These are phyloP conservation scores for Glossophaga mutica DNA, from an alignment of 2,797 vertebrate species.

Conservation along the genomic window DNA sequence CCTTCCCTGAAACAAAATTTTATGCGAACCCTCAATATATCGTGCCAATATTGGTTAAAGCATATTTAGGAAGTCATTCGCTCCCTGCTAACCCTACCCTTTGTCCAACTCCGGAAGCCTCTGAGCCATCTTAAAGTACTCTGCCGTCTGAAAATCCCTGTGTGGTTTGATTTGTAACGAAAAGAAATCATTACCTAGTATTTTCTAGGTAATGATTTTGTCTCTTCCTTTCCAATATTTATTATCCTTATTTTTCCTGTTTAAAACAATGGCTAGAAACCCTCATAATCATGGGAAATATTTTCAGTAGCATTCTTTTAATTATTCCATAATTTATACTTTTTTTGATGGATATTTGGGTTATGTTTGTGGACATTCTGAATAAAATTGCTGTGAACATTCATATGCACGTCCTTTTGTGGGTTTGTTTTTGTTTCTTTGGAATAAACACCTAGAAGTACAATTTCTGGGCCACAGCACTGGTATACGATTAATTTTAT, in stretches of 20 bases:
- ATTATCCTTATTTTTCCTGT: not conserved
- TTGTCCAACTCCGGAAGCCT: not conserved
- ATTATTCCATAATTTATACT: not conserved
- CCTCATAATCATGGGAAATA: not conserved
- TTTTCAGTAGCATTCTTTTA: not conserved
- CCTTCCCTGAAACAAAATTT: not conserved
- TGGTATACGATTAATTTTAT: not conserved
- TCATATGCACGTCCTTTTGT: not conserved
- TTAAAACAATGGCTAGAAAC: conserved; percentile 5
- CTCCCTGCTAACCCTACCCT: not conserved
- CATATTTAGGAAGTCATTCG: not conserved
- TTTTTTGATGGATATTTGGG: not conserved
- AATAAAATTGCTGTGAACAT: conserved; percentile 12
- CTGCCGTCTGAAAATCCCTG: not conserved
- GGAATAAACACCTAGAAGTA: conserved; percentile 3
- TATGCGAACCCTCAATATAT: not conserved
- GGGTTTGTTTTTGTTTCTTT: not conserved
- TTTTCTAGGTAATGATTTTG: not conserved
- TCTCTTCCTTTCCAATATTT: conserved; percentile 11
- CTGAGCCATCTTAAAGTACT: not conserved
- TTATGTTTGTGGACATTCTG: not conserved
- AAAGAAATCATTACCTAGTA: not conserved
- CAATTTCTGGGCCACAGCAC: conserved; percentile 27
- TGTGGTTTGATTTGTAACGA: not conserved
- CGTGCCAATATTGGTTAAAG: not conserved